Base-by-base conservation (phyloP, 2,888 invertebrate genomes). In the Chrysolina haemoptera region DNA sequence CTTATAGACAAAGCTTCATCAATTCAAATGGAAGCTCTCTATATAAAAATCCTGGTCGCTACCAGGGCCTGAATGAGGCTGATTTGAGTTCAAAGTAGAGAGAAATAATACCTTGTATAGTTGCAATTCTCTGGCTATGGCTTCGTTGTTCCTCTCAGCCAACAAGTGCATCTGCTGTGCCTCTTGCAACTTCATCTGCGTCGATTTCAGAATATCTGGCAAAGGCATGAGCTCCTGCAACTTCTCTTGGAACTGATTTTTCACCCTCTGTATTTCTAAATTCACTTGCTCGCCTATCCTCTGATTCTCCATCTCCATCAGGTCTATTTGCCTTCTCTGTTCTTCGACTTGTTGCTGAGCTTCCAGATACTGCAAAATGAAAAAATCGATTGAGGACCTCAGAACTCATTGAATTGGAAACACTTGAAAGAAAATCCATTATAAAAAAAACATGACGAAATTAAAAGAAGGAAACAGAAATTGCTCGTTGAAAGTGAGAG, bases 161-260 rank as follows among this genome's bases (percentile, higher is more conserved):
- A 92, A 86, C 9, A 92, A 88, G 77, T 93, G 92, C 83, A 92
- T 88, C 80, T 93, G 93, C 81, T 93, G 93, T 0, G 92, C 91
- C 82, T 94, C 93, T 82, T 93, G 92, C 64, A 94, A 85, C 79
- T 92, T 91, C 80, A 91, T 82, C 84, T 94, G 93, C 0, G 93
- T 93, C 43, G 92, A 91, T 82, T 93, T 93, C 77, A 94, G 85
- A 40, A 94, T 89, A 76, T 93, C 93, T 0, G 93, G 93, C 35
- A 94, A 88, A 0, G 93, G 93, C 0, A 92, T 91, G 64, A 94
- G 86, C 85, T 94, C 93, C 73, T 92, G 91, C 22, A 94, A 86
- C 85, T 93, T 93, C 82, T 93, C 93, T 89, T 93, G 93, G 87
- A 94, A 94, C 85, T 93, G 91, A 81, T 89, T 89, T 90, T 94